phyloP scores from a whole-genome alignment of 2,113 vertebrate genomes.

The Forbesichthys agassizii region DNA sequence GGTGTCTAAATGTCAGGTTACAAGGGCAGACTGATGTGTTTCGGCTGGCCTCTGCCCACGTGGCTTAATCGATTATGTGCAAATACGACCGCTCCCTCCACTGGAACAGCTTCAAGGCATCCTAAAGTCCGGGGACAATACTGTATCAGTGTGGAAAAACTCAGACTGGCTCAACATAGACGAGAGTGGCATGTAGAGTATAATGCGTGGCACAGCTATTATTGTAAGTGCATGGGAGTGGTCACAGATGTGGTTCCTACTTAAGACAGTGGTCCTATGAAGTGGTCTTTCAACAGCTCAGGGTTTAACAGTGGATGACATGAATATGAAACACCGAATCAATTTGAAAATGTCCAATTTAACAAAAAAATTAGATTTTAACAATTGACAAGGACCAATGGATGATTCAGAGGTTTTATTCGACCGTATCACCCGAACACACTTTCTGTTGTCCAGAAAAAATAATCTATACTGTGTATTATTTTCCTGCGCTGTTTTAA shows the following conservation, averaged over 20 bases:
- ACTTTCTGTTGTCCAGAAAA: not conserved
- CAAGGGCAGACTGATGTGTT: not conserved
- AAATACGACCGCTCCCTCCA: conserved; percentile 53
- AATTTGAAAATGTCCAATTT: not conserved
- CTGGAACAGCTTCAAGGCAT: conserved; percentile 6
- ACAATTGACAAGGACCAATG: not conserved
- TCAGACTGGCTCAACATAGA: too few relatives aligned
- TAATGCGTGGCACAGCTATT: conserved; percentile 14
- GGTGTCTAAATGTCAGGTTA: not conserved
- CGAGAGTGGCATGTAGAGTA: too few relatives aligned
- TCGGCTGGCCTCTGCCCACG: not conserved
- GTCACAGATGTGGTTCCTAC: not conserved
- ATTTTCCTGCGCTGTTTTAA: not conserved
- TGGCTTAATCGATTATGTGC: conserved; percentile 29
- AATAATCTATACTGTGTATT: not conserved
- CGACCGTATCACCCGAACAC: conserved; percentile 17
- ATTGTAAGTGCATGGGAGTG: conserved; percentile 21
- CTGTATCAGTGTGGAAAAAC: too few relatives aligned
- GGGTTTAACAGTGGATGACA: too few relatives aligned
- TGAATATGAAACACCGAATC: too few relatives aligned
- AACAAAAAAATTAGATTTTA: not conserved
- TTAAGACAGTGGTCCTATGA: too few relatives aligned
- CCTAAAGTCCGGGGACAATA: conserved; percentile 7
- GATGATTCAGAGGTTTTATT: conserved; percentile 6
- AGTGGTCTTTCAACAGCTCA: too few relatives aligned